Evolutionary conservation across 2,797 vertebrate species (phyloP).

Genomic region (Dallia pectoralis): DNA sequence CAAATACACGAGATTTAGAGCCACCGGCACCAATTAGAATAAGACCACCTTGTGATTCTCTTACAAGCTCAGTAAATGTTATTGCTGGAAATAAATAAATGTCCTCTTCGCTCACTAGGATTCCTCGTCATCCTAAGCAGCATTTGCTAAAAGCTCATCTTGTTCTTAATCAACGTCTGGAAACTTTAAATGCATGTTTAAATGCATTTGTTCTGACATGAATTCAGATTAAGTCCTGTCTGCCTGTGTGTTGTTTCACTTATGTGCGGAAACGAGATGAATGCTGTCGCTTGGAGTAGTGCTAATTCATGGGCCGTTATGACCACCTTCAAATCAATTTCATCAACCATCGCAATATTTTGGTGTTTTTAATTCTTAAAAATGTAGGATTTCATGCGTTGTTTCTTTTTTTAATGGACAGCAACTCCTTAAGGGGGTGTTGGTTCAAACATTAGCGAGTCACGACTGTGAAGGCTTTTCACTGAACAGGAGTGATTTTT

Average conservation of each 20-base stretch:
- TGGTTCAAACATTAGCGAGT: too few relatives aligned
- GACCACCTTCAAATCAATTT: conserved; percentile 50
- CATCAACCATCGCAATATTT: not conserved
- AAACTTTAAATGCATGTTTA: not conserved
- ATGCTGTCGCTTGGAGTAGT: not conserved
- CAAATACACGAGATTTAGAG: conserved; percentile 74
- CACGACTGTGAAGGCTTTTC: too few relatives aligned
- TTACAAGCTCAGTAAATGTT: conserved; percentile 50
- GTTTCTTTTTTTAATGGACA: too few relatives aligned
- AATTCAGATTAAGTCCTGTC: not conserved
- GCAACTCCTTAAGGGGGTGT: too few relatives aligned
- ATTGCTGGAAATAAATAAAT: conserved; percentile 39
- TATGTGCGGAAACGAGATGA: not conserved
- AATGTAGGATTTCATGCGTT: too few relatives aligned
- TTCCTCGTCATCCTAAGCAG: not conserved
- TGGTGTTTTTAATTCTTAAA: too few relatives aligned
- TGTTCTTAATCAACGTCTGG: not conserved
- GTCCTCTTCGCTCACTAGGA: conserved; percentile 13
- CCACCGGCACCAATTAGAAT: conserved; percentile 70
- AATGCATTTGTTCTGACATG: not conserved
- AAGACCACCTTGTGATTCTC: conserved; percentile 35
- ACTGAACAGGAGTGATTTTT: too few relatives aligned
- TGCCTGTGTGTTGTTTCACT: too few relatives aligned
- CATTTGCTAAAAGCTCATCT: not conserved
- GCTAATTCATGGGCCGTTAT: conserved; percentile 3